Conservation (phyloP, 2,113 vertebrate genomes). For the Ictalurus furcatus region DNA sequence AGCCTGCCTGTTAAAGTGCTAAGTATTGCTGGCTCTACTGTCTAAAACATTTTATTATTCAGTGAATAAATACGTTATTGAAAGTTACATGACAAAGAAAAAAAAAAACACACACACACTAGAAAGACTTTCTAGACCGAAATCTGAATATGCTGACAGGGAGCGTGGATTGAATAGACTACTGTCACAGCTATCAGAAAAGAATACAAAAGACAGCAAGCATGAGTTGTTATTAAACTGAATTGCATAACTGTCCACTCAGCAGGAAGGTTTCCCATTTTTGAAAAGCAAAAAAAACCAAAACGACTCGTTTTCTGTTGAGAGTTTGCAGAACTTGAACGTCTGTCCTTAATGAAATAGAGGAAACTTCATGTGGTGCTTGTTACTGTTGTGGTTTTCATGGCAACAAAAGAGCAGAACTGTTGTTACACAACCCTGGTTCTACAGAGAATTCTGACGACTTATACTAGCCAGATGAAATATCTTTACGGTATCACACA, state of each 20-base stretch:
- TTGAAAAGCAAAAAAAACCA: background rate
- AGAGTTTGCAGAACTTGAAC: slow-evolving; percentile 21
- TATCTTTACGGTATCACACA: background rate
- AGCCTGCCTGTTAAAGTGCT: background rate
- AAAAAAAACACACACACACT: too few relatives aligned
- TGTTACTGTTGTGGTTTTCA: slow-evolving; percentile 48
- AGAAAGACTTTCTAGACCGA: background rate
- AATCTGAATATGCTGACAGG: background rate
- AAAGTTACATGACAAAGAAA: background rate
- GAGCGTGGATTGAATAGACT: background rate
- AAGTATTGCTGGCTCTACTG: background rate
- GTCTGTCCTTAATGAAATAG: slow-evolving; percentile 23
- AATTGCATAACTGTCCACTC: slow-evolving; percentile 31
- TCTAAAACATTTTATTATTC: background rate
- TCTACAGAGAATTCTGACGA: slow-evolving; percentile 21
- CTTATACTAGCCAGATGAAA: background rate
- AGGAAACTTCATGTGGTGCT: slow-evolving; percentile 41
- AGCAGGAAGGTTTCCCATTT: slow-evolving; percentile 12
- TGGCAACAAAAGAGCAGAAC: slow-evolving; percentile 47
- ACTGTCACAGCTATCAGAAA: background rate
- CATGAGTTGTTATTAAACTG: slow-evolving; percentile 18
- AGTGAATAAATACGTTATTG: background rate
- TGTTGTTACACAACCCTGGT: slow-evolving; percentile 37
- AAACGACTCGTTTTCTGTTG: slow-evolving; percentile 1
- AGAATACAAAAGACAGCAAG: background rate